Conservation (phyloP, 2,797 vertebrate genomes). For the Molossus molossus region DNA sequence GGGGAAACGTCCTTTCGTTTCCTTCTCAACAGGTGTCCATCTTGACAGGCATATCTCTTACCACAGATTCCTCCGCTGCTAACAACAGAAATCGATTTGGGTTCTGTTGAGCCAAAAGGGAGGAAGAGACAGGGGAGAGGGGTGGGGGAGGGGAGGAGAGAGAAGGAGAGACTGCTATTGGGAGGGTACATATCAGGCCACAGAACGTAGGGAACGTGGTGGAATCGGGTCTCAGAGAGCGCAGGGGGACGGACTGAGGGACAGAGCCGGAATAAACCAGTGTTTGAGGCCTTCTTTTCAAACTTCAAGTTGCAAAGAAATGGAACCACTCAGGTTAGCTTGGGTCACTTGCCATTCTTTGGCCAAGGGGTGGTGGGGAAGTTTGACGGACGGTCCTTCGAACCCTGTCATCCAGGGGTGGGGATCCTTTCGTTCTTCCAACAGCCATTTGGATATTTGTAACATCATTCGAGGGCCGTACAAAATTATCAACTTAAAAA, state of each 20-base stretch:
- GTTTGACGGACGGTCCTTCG: not conserved
- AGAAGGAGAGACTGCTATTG: not conserved
- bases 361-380: not conserved
- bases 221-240: not conserved
- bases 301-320: not conserved
- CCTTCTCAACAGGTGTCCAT: not conserved
- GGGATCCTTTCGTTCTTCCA: no score
- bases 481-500: no score
- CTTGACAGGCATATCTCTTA: not conserved
- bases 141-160: no score
- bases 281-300: fast-evolving
- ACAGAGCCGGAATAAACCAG: not conserved
- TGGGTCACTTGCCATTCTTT: not conserved
- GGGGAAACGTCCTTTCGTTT: not conserved
- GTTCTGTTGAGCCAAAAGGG: not conserved
- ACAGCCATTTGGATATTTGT: no score
- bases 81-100: not conserved
- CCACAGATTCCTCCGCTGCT: not conserved
- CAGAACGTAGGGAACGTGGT: not conserved
- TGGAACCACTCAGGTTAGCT: not conserved
- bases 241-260: not conserved
- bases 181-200: not conserved
- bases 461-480: no score
- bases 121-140: no score
- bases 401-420: not conserved